Conservation (phyloP, 2,113 vertebrate genomes). For the Myiozetetes cayanensis region DNA sequence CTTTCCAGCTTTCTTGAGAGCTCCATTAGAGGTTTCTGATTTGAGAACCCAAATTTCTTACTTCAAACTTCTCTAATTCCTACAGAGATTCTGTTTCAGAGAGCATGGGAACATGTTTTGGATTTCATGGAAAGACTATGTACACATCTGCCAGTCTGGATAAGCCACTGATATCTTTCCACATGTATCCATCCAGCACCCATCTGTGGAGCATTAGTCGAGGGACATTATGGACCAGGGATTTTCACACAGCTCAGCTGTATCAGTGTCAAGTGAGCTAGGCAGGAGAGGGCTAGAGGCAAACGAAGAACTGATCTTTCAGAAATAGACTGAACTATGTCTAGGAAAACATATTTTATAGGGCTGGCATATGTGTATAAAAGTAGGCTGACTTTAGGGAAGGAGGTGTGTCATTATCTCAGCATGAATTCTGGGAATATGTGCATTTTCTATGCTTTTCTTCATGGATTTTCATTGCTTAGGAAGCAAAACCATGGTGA, state of each 20-base stretch:
- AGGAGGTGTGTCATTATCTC: fast-evolving
- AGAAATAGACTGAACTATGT: neutral
- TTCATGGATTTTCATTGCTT: neutral
- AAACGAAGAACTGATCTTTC: neutral
- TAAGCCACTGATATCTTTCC: neutral
- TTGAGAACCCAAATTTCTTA: neutral
- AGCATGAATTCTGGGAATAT: neutral
- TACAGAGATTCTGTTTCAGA: neutral
- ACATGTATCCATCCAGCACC: neutral
- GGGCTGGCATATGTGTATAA: neutral
- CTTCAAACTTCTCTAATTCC: neutral
- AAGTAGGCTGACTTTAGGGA: neutral
- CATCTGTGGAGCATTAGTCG: neutral
- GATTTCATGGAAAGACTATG: neutral
- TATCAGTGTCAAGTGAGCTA: neutral
- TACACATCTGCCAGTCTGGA: neutral
- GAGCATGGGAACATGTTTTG: neutral
- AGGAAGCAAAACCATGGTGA: neutral
- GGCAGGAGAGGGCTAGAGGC: neutral
- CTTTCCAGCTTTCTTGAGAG: neutral
- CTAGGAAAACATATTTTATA: neutral
- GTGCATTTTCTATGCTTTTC: neutral
- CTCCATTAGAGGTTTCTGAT: neutral
- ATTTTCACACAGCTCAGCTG: neutral
- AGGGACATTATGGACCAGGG: neutral